phyloP scores from a whole-genome alignment of 2,797 vertebrate genomes.

The Thunnus albacares region DNA sequence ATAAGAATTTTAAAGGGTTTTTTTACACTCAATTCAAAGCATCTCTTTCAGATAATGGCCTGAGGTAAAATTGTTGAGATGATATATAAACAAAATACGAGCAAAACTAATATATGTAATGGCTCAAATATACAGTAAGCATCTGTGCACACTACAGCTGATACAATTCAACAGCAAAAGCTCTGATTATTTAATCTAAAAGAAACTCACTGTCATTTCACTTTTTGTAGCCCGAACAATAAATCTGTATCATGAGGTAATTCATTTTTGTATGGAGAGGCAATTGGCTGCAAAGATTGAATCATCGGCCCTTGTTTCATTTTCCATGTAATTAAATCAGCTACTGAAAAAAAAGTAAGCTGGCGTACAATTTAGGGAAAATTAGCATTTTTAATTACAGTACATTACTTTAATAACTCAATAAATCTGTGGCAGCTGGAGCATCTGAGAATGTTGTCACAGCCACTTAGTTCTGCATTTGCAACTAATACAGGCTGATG shows the following conservation, averaged over 20 bases:
- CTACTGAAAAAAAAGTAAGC: slow-evolving; percentile 79
- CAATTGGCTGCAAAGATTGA: slow-evolving; percentile 82
- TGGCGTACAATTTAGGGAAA: slow-evolving; percentile 80
- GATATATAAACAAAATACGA: slow-evolving; percentile 35
- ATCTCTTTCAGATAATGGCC: slow-evolving; percentile 43
- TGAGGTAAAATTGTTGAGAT: slow-evolving; percentile 40
- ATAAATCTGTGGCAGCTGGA: slow-evolving; percentile 85
- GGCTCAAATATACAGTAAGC: slow-evolving; percentile 17
- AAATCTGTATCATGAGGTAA: slow-evolving; percentile 74
- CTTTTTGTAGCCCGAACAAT: slow-evolving; percentile 70
- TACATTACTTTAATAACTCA: slow-evolving; percentile 88
- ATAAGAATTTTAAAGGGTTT: slow-evolving; percentile 59
- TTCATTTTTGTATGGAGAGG: slow-evolving; percentile 74
- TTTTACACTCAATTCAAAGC: slow-evolving; percentile 38
- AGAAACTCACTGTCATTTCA: slow-evolving; percentile 54
- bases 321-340: slow-evolving; percentile 88
- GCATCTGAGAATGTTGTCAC: slow-evolving; percentile 81
- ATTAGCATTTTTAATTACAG: slow-evolving; percentile 89
- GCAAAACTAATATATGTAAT: slow-evolving; percentile 27
- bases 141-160: slow-evolving; percentile 18
- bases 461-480: slow-evolving; percentile 81
- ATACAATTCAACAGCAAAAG: slow-evolving; percentile 9
- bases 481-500: slow-evolving; percentile 77
- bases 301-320: slow-evolving; percentile 84
- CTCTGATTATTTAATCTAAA: slow-evolving; percentile 41